Evolutionary conservation across 2,888 invertebrate species (phyloP).

Genomic region (Agelastica alni): DNA sequence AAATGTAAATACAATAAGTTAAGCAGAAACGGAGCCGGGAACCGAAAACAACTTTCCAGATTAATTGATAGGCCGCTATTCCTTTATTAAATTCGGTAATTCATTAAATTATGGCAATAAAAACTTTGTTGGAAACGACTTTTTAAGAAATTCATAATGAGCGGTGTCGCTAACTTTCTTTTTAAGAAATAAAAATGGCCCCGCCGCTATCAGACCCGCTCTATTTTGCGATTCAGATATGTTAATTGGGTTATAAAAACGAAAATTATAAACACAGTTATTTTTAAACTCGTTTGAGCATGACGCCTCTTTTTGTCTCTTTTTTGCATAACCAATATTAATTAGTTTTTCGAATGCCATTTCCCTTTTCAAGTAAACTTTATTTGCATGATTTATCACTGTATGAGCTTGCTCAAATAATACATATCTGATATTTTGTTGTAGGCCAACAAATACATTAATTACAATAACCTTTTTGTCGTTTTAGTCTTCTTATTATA

Average conservation of each 20-base stretch:
- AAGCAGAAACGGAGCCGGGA: slow-evolving; percentile 31
- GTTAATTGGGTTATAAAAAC: slow-evolving; percentile 55
- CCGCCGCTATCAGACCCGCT: too few species aligned
- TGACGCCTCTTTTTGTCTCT: neutral
- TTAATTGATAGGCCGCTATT: slow-evolving; percentile 38
- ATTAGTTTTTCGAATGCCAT: too few species aligned
- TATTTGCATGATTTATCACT: too few species aligned
- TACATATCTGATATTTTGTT: too few species aligned
- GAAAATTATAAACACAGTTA: slow-evolving; percentile 37
- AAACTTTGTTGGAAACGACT: slow-evolving; percentile 43
- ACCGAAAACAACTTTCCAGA: slow-evolving; percentile 33
- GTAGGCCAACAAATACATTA: too few species aligned
- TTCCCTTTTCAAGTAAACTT: too few species aligned
- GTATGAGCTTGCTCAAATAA: too few species aligned
- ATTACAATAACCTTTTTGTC: too few species aligned
- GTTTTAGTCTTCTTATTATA: too few species aligned
- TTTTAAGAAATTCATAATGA: slow-evolving; percentile 47
- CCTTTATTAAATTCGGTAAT: slow-evolving; percentile 43
- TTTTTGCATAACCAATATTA: too few species aligned
- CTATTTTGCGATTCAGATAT: slow-evolving; percentile 52
- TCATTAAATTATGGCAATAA: slow-evolving; percentile 45
- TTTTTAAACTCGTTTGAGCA: neutral
- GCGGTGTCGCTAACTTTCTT: slow-evolving; percentile 39
- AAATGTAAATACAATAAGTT: slow-evolving; percentile 39
- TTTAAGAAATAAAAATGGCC: slow-evolving; percentile 42